Conservation (phyloP, 2,888 invertebrate genomes). For the Euphydryas editha region DNA sequence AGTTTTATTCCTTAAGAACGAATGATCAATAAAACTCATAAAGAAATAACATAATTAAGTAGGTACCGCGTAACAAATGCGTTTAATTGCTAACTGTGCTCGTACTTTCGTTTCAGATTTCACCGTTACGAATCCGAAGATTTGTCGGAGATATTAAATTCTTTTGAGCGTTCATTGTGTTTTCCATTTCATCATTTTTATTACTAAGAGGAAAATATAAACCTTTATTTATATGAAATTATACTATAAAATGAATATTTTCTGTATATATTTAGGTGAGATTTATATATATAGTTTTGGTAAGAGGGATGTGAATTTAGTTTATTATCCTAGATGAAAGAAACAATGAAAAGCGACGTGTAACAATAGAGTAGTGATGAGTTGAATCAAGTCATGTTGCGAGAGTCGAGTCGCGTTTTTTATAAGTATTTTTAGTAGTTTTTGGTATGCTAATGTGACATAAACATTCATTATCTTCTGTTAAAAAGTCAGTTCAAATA, state of each 20-base stretch:
- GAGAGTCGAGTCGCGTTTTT: too few relatives aligned
- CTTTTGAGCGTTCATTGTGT: slow-evolving; percentile 28
- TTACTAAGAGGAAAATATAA: neutral
- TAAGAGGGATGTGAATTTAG: neutral
- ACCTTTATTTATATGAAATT: neutral
- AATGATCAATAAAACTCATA: neutral
- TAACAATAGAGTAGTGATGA: too few relatives aligned
- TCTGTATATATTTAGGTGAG: slow-evolving; percentile 15
- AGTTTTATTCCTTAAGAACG: neutral
- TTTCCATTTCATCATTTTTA: slow-evolving; percentile 22
- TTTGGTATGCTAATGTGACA: too few relatives aligned
- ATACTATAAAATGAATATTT: neutral
- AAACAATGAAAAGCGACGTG: too few relatives aligned
- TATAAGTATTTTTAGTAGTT: neutral
- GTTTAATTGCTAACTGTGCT: slow-evolving; percentile 4
- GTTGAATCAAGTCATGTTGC: too few relatives aligned
- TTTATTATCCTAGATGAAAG: too few relatives aligned
- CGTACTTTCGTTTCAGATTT: slow-evolving; percentile 40
- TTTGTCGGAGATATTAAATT: slow-evolving; percentile 40
- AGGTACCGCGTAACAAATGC: neutral
- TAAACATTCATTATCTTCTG: too few relatives aligned
- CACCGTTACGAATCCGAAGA: slow-evolving; percentile 40
- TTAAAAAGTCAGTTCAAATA: too few relatives aligned
- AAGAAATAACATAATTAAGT: neutral
- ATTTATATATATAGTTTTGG: neutral